These are phyloP conservation scores for Galeopsomyia nigrocyanea DNA, from an alignment of 2,888 invertebrate species.

Conservation along the genomic window DNA sequence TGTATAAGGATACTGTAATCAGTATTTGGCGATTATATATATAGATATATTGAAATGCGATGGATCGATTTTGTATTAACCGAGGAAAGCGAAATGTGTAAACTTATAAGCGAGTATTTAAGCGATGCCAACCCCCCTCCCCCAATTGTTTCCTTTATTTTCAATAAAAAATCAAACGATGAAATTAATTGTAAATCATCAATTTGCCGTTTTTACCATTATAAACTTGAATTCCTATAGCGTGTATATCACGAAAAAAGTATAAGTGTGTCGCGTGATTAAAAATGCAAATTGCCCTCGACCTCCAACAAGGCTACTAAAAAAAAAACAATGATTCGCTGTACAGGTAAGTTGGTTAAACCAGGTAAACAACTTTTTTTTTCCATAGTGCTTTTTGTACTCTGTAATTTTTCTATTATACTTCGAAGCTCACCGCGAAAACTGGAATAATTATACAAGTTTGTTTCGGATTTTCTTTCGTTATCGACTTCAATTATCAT, in stretches of 20 bases:
- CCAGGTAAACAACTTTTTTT: no score
- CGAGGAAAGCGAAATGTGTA: no score
- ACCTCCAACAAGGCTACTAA: neutral
- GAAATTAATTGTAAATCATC: neutral
- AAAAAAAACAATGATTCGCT: no score
- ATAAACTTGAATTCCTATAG: neutral
- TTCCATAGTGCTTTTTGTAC: no score
- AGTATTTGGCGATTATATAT: constrained; percentile 38
- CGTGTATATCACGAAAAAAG: neutral
- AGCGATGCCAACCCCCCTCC: constrained; percentile 20
- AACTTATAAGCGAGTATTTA: constrained; percentile 40
- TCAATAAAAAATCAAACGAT: constrained; percentile 45
- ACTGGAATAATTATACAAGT: no score
- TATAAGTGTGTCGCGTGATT: constrained; percentile 9
- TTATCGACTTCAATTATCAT: no score
- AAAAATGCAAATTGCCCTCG: constrained; percentile 14
- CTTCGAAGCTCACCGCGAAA: no score
- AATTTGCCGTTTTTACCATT: neutral
- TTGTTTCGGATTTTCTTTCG: no score
- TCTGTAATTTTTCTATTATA: no score
- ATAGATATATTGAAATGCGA: neutral
- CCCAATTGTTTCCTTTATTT: constrained; percentile 44
- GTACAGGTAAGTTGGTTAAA: no score
- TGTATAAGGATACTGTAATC: constrained; percentile 20
- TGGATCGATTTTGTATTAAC: constrained; percentile 31